These are phyloP conservation scores for Acomys russatus DNA, from an alignment of 2,797 vertebrate genomes.

Conservation along the genomic window DNA sequence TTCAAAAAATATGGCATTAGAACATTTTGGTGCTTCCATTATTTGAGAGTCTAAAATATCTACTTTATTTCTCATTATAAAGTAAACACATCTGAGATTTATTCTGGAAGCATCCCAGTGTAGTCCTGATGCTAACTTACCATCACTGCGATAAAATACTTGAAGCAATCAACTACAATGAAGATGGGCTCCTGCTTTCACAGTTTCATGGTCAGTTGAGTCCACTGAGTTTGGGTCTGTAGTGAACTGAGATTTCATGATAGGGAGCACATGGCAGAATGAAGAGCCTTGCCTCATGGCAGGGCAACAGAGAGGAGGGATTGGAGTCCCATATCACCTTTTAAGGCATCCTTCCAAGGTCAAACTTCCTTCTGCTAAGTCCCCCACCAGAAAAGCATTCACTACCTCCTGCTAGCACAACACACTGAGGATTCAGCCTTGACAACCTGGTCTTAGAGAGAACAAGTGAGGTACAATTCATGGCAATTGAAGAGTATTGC, in stretches of 20 bases:
- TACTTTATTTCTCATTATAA: background rate
- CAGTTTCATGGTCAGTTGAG: background rate
- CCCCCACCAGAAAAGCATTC: background rate
- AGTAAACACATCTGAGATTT: background rate
- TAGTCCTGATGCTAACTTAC: background rate
- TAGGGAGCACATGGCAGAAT: too few relatives aligned
- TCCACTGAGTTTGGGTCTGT: background rate
- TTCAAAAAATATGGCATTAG: background rate
- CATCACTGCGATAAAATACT: background rate
- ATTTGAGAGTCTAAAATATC: background rate
- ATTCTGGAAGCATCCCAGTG: background rate
- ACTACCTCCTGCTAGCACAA: background rate
- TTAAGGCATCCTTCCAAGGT: background rate
- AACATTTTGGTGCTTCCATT: background rate
- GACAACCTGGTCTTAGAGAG: too few relatives aligned
- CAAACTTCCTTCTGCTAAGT: background rate
- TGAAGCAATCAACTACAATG: background rate
- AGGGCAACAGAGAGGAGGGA: background rate
- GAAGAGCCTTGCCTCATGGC: background rate
- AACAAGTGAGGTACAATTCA: background rate
- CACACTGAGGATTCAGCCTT: background rate
- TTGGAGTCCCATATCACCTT: background rate
- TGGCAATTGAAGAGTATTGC: background rate
- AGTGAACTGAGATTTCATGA: background rate
- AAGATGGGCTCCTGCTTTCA: background rate